These are phyloP conservation scores for Drosophila lutescens DNA, from an alignment of 2,888 invertebrate genomes.

Conservation along the genomic window DNA sequence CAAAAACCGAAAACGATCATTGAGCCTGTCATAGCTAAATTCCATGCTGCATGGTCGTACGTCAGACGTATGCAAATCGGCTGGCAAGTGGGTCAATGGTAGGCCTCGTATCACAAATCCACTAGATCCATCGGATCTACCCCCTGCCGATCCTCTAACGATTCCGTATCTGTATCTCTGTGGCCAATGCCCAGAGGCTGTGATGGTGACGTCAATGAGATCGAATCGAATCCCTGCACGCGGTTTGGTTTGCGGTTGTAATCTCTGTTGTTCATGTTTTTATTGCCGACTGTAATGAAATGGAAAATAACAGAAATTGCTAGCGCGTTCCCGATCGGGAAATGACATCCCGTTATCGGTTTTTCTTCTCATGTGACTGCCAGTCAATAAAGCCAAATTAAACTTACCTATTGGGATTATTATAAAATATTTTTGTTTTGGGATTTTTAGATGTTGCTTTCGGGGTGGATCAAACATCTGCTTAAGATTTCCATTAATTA, in stretches of 20 bases:
- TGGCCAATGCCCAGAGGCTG: slow-evolving; percentile 46
- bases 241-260: slow-evolving; percentile 44
- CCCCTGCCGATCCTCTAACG: slow-evolving; percentile 7
- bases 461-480: too few relatives aligned
- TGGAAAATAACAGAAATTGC: slow-evolving; percentile 73
- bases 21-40: slow-evolving; percentile 23
- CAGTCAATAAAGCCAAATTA: neutral
- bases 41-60: slow-evolving; percentile 19
- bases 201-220: slow-evolving; percentile 64
- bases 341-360: slow-evolving; percentile 11
- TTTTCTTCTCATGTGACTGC: neutral
- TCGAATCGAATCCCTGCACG: slow-evolving; percentile 12
- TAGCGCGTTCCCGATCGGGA: neutral
- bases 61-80: slow-evolving; percentile 41
- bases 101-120: neutral
- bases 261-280: slow-evolving; percentile 50
- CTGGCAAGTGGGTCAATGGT: slow-evolving; percentile 63
- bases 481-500: too few relatives aligned
- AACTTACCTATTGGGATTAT: neutral
- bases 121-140: slow-evolving; percentile 1
- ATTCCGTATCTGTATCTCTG: slow-evolving; percentile 12
- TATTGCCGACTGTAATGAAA: slow-evolving; percentile 64
- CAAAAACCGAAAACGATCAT: slow-evolving; percentile 6
- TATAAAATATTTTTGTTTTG: neutral
- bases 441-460: neutral